Evolutionary conservation across 2,888 invertebrate species (phyloP).

Genomic region (Erynnis tages): DNA sequence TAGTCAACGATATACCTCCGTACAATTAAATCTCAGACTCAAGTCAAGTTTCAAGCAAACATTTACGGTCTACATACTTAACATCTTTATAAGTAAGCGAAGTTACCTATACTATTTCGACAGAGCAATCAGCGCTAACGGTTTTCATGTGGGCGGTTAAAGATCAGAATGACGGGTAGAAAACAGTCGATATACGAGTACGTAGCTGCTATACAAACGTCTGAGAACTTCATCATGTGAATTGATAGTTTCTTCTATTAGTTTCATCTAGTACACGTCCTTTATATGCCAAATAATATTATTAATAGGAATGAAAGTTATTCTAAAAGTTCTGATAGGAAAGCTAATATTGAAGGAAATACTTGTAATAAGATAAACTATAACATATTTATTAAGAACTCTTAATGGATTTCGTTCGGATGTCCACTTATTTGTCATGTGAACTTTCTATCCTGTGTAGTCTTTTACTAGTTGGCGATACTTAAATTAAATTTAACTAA

Average conservation of each 20-base stretch:
- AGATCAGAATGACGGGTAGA: not conserved
- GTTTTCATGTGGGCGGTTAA: not conserved
- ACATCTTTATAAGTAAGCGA: not conserved
- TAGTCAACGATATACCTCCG: too few relatives aligned
- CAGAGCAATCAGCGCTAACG: conserved; percentile 6
- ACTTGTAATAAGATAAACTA: conserved; percentile 35
- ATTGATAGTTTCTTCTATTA: not conserved
- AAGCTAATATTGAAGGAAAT: conserved; percentile 34
- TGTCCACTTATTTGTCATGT: conserved; percentile 37
- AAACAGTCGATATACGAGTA: too few relatives aligned
- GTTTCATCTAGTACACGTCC: not conserved
- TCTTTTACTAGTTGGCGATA: conserved; percentile 11
- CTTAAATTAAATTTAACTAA: too few relatives aligned
- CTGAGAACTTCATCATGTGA: not conserved
- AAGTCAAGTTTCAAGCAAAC: not conserved
- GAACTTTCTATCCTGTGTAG: conserved; percentile 30
- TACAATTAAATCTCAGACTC: too few relatives aligned
- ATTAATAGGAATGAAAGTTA: conserved; percentile 4
- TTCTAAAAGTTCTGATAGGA: conserved; percentile 18
- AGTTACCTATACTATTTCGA: conserved; percentile 3
- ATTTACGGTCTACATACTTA: not conserved
- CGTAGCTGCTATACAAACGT: too few relatives aligned
- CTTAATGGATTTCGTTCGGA: conserved; percentile 42
- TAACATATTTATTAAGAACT: conserved; percentile 37
- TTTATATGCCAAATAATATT: not conserved